Evolutionary conservation across 2,888 invertebrate species (phyloP).

Genomic region (Drosophila peninsularis): DNA sequence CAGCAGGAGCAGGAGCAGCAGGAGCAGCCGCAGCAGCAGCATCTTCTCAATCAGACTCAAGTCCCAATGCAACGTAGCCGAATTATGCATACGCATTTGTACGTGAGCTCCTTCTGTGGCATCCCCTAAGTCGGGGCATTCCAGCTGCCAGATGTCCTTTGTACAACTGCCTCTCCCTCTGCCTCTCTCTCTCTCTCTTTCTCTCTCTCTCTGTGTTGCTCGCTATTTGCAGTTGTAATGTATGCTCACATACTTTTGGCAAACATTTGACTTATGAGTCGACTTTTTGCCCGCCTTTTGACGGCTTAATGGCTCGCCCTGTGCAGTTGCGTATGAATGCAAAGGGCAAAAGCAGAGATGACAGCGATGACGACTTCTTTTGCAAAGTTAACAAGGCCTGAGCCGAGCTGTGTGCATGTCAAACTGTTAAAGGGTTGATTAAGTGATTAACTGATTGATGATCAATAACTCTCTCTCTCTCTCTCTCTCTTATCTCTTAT

Average conservation of each 20-base stretch:
- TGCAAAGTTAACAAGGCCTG: conserved; percentile 5
- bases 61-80: conserved; percentile 23
- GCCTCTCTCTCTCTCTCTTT: not conserved
- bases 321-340: conserved; percentile 1
- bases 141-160: conserved; percentile 27
- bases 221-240: conserved; percentile 55
- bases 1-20: not conserved
- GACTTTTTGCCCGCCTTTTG: conserved; percentile 49
- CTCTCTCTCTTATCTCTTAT: not conserved
- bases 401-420: not conserved
- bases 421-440: not conserved
- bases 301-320: conserved; percentile 26
- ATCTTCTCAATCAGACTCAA: conserved; percentile 30
- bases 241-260: conserved; percentile 56
- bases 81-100: conserved; percentile 45
- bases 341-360: conserved; percentile 1
- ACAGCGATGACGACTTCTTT: conserved; percentile 12
- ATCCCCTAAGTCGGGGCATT: conserved; percentile 13
- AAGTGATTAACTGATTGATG: not conserved
- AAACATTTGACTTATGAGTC: conserved; percentile 74
- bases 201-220: conserved; percentile 2
- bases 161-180: conserved; percentile 6
- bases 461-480: not conserved
- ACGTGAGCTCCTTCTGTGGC: conserved; percentile 18
- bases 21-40: not conserved